Evolutionary conservation across 2,888 invertebrate genomes (phyloP).

Genomic region (Drosophila histrio): DNA sequence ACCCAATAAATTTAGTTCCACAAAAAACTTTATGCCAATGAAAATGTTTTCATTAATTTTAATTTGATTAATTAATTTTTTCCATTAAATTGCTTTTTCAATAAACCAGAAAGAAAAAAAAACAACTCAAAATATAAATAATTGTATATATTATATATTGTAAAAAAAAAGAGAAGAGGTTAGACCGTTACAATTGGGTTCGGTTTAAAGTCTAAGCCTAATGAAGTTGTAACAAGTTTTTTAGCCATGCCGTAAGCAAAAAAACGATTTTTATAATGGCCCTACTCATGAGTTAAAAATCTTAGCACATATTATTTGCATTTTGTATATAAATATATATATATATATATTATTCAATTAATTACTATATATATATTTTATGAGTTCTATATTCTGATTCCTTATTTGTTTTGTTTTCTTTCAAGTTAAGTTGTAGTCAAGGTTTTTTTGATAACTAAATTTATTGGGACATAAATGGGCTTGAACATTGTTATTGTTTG

Average conservation of each 20-base stretch:
- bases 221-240: constrained; percentile 68
- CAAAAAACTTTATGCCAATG: constrained; percentile 81
- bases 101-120: constrained; percentile 21
- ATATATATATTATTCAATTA: too few relatives aligned
- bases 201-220: constrained; percentile 61
- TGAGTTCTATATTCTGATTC: constrained; percentile 36
- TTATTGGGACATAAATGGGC: constrained; percentile 83
- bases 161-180: constrained; percentile 25
- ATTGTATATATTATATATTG: constrained; percentile 41
- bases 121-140: constrained; percentile 27
- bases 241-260: constrained; percentile 67
- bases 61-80: constrained; percentile 70
- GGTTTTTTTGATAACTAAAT: constrained; percentile 82
- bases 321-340: constrained; percentile 45
- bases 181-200: constrained; percentile 75
- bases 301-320: constrained; percentile 67
- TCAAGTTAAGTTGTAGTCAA: constrained; percentile 69
- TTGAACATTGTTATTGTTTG: constrained; percentile 81
- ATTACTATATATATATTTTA: constrained; percentile 26
- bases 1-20: constrained; percentile 87
- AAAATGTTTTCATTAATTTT: constrained; percentile 81
- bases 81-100: constrained; percentile 76
- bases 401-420: constrained; percentile 37
- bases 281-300: constrained; percentile 65
- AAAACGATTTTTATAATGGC: constrained; percentile 82